Evolutionary conservation across 2,888 invertebrate species (phyloP), one percentile per base, ranked within the genome.

Genomic region (Frankliniella intonsa): DNA sequence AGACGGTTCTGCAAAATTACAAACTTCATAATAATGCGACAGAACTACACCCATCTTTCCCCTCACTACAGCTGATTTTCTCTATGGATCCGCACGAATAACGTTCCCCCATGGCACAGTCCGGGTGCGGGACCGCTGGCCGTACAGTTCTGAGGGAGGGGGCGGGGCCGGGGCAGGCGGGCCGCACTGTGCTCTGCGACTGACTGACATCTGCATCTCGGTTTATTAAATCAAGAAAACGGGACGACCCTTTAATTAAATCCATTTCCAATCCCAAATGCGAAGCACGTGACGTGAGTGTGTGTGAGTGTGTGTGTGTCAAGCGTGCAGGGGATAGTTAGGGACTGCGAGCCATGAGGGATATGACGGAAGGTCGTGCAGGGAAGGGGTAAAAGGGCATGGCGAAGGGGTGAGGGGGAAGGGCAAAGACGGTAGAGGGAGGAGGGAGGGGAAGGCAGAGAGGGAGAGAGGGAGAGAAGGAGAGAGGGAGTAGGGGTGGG

Each of bases 171-270:
- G 5, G 38, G 38, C 3, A 38, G 38, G 38, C 38, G 38, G 38
- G 38, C 38, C 38, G 38, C 5, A 38, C 38, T 38, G 2, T 38
- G 38, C 38, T 38, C 38, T 38, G 38, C 38, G 38, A 38, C 38
- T 38, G 38, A 38, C 38, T 25, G 69, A 22, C 69, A 76, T 76
- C 69, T 76, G 69, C 69, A 76, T 76, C 25, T 76, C 69, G 69
- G 38, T 38, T 76, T 76, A 76, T 76, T 76, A 76, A 76, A 76
- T 76, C 69, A 25, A 76, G 69, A 76, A 76, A 76, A 76, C 69
- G 69, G 69, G 69, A 1, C 25, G 69, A 76, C 69, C 22, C 12
- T 76, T 76, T 76, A 76, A 76, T 76, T 76, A 76, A 76, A 76
- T 76, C 69, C 69, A 76, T 76, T 76, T 76, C 69, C 69, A 76